These are phyloP conservation scores for Pteropus rufus DNA, from an alignment of 2,797 vertebrate species.

Conservation along the genomic window DNA sequence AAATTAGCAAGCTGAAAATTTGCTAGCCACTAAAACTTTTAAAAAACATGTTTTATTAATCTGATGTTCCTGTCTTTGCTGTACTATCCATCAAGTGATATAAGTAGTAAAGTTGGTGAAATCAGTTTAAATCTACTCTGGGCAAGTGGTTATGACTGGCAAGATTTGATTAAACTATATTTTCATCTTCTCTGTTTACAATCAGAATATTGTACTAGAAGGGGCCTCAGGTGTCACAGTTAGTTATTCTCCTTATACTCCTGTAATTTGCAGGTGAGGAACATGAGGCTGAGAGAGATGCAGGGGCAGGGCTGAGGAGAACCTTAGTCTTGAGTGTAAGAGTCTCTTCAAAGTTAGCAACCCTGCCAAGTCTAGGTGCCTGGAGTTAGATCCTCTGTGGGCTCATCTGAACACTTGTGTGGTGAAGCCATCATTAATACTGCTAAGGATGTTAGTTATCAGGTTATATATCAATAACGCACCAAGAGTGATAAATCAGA, in stretches of 20 bases:
- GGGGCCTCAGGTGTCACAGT: background rate
- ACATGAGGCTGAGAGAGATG: background rate
- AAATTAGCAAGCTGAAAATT: background rate
- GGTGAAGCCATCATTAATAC: background rate
- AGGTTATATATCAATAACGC: background rate
- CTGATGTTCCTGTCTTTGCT: background rate
- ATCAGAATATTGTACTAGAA: background rate
- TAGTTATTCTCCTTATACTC: background rate
- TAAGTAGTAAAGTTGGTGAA: background rate
- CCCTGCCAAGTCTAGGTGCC: background rate
- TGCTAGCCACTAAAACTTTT: background rate
- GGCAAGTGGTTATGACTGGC: background rate
- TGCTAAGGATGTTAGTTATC: background rate
- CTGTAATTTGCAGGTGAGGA: background rate
- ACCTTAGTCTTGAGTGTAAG: background rate
- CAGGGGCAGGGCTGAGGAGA: background rate
- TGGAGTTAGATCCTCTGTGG: background rate
- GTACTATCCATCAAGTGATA: background rate
- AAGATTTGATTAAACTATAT: background rate
- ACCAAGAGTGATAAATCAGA: background rate
- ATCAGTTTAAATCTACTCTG: background rate
- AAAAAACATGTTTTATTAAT: background rate
- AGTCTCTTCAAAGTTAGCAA: background rate
- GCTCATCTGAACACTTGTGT: background rate
- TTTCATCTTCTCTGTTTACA: constrained; percentile 23